Evolutionary conservation across 2,888 invertebrate genomes (phyloP), one percentile per base, ranked within the genome.

Genomic region (Nemapogon koenigi): DNA sequence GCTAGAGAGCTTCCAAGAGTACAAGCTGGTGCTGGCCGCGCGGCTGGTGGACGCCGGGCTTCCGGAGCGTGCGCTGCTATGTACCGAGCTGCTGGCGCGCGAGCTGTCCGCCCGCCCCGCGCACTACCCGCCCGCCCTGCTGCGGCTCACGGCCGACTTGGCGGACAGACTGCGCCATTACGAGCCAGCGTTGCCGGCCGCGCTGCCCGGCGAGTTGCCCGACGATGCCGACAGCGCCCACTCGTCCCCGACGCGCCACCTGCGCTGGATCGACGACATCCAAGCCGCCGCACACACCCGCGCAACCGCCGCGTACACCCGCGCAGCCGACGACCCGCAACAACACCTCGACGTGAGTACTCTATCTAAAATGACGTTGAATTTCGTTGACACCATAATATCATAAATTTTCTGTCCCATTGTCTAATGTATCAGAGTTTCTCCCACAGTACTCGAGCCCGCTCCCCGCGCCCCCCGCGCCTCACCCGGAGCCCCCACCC

Each of bases 21-120:
- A 91, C 75, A 97, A 97, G 81, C 87, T 89, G 59, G 61, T 95
- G 46, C 73, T 94, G 66, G 90, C 92, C 31, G 78, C 85, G 8
- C 84, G 91, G 44, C 83, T 97, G 50, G 83, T 91, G 35, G 70
- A 81, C 16, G 70, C 69, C 3, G 91, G 92, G 4, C 81, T 87
- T 38, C 69, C 84, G 36, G 83, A 88, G 50, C 87, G 88, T 57
- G 86, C 90, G 11, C 62, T 91, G 42, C 79, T 86, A 48, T 92
- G 92, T 62, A 83, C 88, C 55, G 95, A 96, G 79, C 86, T 86
- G 50, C 85, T 94, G 27, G 84, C 90, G 6, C 72, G 81, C 15
- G 85, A 86, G 41, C 82, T 93, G 28, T 71, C 83, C 4, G 78
- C 76, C 45, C 79, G 82, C 53, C 84, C 86, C 2, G 53, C 62